Evolutionary conservation across 2,113 vertebrate genomes (phyloP), one percentile per base, ranked within the genome.

Genomic region (Brachirus orientalis): DNA sequence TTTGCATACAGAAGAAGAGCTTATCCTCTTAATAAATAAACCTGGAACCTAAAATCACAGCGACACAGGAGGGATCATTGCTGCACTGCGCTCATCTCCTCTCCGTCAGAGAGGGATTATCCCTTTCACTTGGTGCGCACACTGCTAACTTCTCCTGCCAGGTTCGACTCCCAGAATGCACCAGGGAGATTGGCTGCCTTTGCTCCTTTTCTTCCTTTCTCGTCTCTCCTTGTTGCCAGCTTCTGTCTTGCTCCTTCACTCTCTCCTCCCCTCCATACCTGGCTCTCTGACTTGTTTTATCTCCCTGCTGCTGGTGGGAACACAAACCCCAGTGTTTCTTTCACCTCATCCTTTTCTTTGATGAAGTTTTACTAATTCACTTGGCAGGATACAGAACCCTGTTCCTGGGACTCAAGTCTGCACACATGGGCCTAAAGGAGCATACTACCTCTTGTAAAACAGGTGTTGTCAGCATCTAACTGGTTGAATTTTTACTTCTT

Each of bases 101-200:
- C 77, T 74, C 80, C 75, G 43, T 81, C 71, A 79, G 69, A 72
- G 61, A 79, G 69, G 86, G 90, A 92, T 90, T 90, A 92, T 90
- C 85, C 74, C 72, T 88, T 82, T 82, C 86, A 85, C 83, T 86
- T 74, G 81, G 69, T 40, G 71, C 61, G 22, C 70, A 63, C 69
- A 12, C 62, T 17, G 63, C 72, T 90, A 79, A 87, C 85, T 90
- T 89, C 87, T 86, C 76, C 80, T 90, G 88, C 89, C 80, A 88
- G 86, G 85, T 86, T 89, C 77, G 77, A 86, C 86, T 90, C 88
- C 87, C 89, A 91, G 87, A 84, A 90, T 88, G 86, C 89, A 89
- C 80, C 63, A 17, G 72, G 79, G 89, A 87, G 85, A 85, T 83
- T 84, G 85, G 74, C 75, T 82, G 77, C 76, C 79, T 87, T 62